Evolutionary conservation across 2,888 invertebrate species (phyloP).

Genomic region (Lapara coniferarum): DNA sequence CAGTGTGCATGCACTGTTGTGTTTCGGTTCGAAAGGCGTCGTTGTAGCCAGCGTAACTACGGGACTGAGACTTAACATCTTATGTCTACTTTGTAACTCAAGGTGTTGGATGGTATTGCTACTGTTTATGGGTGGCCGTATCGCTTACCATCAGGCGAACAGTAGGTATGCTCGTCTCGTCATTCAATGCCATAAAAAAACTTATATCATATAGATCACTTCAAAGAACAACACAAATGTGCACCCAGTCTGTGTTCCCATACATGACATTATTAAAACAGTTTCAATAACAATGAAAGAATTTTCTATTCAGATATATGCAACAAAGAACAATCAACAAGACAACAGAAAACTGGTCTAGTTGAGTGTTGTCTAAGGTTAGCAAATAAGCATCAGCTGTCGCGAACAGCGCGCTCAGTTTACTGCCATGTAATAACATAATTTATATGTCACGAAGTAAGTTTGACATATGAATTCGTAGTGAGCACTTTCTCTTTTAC

Average conservation of each 20-base stretch:
- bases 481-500: background rate
- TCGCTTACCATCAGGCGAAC: too few species aligned
- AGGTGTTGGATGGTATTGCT: too few species aligned
- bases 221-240: too few species aligned
- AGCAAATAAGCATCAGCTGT: slow-evolving; percentile 17
- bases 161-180: too few species aligned
- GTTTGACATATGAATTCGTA: slow-evolving; percentile 10
- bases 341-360: background rate
- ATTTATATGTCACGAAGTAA: slow-evolving; percentile 5
- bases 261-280: background rate
- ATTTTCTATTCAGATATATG: background rate
- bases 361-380: background rate
- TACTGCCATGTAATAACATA: slow-evolving; percentile 7
- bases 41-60: too few species aligned
- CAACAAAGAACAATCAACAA: slow-evolving; percentile 1
- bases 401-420: background rate
- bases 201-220: too few species aligned
- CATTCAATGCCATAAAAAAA: too few species aligned
- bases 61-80: too few species aligned
- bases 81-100: too few species aligned
- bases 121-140: too few species aligned
- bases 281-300: background rate
- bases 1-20: too few species aligned
- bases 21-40: too few species aligned
- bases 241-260: background rate